Evolutionary conservation across 1,140 invertebrate genomes (phyloP).

Genomic region (Chrysomallon squamiferum): DNA sequence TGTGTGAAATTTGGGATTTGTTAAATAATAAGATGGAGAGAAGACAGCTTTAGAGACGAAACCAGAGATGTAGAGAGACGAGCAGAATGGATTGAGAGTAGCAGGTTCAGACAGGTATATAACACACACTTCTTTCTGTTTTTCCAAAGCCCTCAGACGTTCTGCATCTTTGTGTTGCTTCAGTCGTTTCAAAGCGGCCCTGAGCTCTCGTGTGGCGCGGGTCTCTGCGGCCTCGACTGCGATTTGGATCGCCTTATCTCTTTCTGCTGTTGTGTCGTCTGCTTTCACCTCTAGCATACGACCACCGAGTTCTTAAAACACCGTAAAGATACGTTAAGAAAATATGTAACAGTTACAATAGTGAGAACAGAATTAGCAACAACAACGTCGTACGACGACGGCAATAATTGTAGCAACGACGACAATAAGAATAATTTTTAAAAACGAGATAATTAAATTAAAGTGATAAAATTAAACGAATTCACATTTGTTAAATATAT

Average conservation of each 20-base stretch:
- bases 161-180: slow-evolving; percentile 39
- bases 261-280: slow-evolving; percentile 31
- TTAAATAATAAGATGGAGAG: no score
- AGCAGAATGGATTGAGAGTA: no score
- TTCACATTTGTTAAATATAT: no score
- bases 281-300: slow-evolving; percentile 28
- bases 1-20: neutral
- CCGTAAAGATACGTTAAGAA: neutral
- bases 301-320: slow-evolving; percentile 37
- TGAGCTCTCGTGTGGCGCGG: slow-evolving; percentile 43
- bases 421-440: no score
- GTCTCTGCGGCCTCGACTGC: slow-evolving; percentile 43
- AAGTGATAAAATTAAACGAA: no score
- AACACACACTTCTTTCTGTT: slow-evolving; percentile 38
- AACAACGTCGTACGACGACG: neutral
- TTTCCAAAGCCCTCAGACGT: slow-evolving; percentile 31
- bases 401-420: no score
- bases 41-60: no score
- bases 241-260: slow-evolving; percentile 30
- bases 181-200: slow-evolving; percentile 37
- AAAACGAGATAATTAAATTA: no score
- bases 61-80: no score
- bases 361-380: neutral
- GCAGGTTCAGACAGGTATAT: no score
- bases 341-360: no score